Conservation (phyloP, 2,888 invertebrate genomes). For the Flexamia atlantica region DNA sequence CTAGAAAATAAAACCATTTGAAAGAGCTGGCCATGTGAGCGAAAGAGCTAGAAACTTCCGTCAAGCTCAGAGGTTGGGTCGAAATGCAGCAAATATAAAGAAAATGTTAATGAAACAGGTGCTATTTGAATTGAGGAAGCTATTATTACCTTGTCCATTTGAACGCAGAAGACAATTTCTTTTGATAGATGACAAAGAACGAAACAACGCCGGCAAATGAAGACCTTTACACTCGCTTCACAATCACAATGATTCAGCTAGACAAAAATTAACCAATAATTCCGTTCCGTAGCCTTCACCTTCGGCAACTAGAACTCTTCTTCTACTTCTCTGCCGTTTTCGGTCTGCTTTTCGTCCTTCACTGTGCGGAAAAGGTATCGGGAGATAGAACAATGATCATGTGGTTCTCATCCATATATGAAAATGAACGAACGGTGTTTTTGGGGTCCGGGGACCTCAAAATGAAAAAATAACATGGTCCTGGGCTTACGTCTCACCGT, state of each 20-base stretch:
- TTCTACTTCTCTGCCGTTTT: neutral
- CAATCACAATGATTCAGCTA: neutral
- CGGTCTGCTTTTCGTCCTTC: neutral
- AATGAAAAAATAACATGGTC: too few relatives aligned
- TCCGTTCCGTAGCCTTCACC: neutral
- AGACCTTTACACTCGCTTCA: neutral
- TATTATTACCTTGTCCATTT: neutral
- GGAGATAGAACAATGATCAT: too few relatives aligned
- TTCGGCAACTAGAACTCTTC: neutral
- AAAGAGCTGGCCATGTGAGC: slow-evolving; percentile 3
- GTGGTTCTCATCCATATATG: too few relatives aligned
- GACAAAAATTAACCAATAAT: neutral
- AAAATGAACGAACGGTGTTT: too few relatives aligned
- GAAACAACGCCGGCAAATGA: neutral
- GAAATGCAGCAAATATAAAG: too few relatives aligned
- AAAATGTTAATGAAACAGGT: too few relatives aligned
- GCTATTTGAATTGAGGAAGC: too few relatives aligned
- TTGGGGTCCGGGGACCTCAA: too few relatives aligned
- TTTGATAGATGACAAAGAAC: neutral
- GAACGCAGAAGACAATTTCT: neutral
- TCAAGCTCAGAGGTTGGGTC: neutral
- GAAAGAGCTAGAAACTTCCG: slow-evolving; percentile 19
- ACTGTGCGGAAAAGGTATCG: too few relatives aligned
- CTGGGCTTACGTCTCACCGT: too few relatives aligned
- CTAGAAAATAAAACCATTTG: too few relatives aligned